Conservation (phyloP, 2,888 invertebrate genomes). For the Steinernema scapterisci region DNA sequence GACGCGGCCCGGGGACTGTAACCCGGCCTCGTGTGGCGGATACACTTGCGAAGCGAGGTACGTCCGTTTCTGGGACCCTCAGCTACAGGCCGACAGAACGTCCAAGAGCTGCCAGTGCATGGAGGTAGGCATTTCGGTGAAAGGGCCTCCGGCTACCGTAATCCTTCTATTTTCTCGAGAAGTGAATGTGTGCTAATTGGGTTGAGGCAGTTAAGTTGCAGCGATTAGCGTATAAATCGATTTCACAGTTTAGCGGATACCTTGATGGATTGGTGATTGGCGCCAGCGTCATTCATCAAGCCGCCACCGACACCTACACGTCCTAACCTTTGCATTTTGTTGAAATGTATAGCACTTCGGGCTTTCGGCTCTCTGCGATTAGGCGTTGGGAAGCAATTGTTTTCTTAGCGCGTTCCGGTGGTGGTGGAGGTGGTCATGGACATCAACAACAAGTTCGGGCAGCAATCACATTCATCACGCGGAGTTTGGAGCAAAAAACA, state of each 20-base stretch:
- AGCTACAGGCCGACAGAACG: constrained; percentile 12
- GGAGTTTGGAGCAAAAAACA: constrained; percentile 15
- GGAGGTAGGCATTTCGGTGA: neutral
- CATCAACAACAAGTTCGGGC: constrained; percentile 13
- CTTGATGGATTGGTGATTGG: constrained; percentile 25
- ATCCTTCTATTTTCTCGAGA: neutral
- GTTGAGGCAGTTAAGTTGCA: neutral
- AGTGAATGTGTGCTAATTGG: neutral
- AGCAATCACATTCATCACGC: neutral
- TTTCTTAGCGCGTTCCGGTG: neutral
- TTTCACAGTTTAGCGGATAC: constrained; percentile 30
- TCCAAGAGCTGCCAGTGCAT: constrained; percentile 24
- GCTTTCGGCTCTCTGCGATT: neutral
- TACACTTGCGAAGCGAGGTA: constrained; percentile 22
- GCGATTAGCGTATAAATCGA: constrained; percentile 25
- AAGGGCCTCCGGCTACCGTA: neutral
- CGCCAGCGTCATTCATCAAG: constrained; percentile 8
- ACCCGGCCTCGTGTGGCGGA: constrained; percentile 24
- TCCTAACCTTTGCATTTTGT: neutral
- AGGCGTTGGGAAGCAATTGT: neutral
- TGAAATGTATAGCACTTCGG: neutral
- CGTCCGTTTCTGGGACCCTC: constrained; percentile 28
- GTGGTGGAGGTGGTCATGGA: no score
- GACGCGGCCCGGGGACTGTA: constrained; percentile 10
- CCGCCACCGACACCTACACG: constrained; percentile 14